Percentiles rank a stretch among this genome's conserved stretches.
Evolutionary conservation across 1,140 invertebrate species (phyloP).

Genomic region (Belonocnema kinseyi): DNA sequence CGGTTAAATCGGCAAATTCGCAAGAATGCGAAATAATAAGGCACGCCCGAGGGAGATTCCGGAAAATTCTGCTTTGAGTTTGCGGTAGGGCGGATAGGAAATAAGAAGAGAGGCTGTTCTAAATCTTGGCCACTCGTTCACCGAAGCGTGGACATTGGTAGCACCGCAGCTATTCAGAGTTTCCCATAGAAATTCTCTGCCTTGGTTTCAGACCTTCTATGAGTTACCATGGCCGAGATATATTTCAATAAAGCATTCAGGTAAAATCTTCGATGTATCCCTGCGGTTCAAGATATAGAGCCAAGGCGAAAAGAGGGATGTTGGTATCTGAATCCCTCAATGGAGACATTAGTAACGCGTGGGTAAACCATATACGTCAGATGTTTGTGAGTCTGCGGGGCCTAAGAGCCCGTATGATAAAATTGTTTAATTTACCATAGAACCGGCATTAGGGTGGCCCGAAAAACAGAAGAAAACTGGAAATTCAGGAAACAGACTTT

Average conservation of each 20-base stretch:
- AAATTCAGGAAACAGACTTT: too few species aligned
- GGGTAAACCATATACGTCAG: constrained; percentile 14
- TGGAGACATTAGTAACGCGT: constrained; percentile 28
- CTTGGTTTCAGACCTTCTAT: background rate
- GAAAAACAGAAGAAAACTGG: too few species aligned
- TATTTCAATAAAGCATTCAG: constrained; percentile 29
- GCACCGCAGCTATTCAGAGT: constrained; percentile 15
- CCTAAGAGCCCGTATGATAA: constrained; percentile 22
- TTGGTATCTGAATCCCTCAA: constrained; percentile 16
- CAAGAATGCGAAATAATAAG: background rate
- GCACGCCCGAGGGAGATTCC: background rate
- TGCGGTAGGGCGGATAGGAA: background rate
- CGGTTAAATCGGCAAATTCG: background rate
- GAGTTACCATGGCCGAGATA: background rate
- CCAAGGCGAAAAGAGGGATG: background rate
- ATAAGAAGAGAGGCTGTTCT: background rate
- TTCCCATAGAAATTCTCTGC: constrained; percentile 9
- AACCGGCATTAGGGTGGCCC: too few species aligned
- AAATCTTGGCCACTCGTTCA: constrained; percentile 14
- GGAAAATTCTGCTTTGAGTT: background rate
- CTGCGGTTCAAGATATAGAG: constrained; percentile 16
- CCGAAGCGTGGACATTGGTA: background rate
- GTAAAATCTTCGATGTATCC: constrained; percentile 20
- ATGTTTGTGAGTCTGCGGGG: background rate
- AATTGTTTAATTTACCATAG: constrained; percentile 31